These are phyloP conservation scores for Rostratula benghalensis DNA, from an alignment of 2,113 vertebrate species.

Conservation along the genomic window DNA sequence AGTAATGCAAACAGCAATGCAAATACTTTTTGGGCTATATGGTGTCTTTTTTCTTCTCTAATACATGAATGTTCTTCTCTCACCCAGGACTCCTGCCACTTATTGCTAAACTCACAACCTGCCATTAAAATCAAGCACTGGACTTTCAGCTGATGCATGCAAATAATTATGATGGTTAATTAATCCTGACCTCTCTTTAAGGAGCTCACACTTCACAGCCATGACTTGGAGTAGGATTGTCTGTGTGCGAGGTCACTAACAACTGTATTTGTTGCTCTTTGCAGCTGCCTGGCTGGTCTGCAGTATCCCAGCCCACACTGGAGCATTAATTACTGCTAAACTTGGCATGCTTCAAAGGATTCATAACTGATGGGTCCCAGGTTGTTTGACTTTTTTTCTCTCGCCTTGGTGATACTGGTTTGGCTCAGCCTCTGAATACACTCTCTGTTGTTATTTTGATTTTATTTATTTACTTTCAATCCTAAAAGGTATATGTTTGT, in stretches of 20 bases:
- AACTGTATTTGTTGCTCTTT: conserved; percentile 65
- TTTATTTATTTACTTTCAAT: not conserved
- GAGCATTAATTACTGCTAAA: conserved; percentile 63
- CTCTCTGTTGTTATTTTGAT: conserved; percentile 40
- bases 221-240: not conserved
- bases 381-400: conserved; percentile 44
- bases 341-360: conserved; percentile 68
- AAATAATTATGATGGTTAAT: conserved; percentile 19
- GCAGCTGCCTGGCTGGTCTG: conserved; percentile 65
- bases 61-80: not conserved
- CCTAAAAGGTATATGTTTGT: conserved; percentile 47
- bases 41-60: not conserved
- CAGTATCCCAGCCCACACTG: conserved; percentile 49
- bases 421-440: conserved; percentile 36
- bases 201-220: conserved; percentile 14
- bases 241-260: conserved; percentile 66
- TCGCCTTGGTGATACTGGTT: conserved; percentile 34
- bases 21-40: not conserved
- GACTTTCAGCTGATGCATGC: conserved; percentile 56
- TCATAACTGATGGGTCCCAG: conserved; percentile 1
- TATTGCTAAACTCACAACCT: not conserved
- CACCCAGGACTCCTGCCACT: not conserved
- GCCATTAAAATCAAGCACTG: conserved; percentile 30
- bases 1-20: not conserved
- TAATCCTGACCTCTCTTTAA: conserved; percentile 60